Percentiles rank a stretch among this genome's conserved stretches.
Conservation (phyloP, 2,797 vertebrate genomes). For the Phalanger gymnotis region DNA sequence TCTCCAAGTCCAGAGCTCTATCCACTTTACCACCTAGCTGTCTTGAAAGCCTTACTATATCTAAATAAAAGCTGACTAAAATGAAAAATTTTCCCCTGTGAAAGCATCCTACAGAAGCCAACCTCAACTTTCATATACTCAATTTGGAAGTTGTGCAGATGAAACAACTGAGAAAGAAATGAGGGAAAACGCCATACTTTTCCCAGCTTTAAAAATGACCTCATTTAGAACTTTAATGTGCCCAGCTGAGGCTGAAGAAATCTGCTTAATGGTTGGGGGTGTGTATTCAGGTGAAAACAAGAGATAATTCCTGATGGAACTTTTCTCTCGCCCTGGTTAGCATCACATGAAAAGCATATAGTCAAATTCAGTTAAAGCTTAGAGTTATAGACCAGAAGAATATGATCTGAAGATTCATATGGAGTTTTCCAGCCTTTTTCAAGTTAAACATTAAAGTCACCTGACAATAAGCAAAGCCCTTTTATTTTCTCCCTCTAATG, state of each 20-base stretch:
- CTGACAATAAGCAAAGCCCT: constrained; percentile 5
- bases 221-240: not conserved
- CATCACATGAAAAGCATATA: not conserved
- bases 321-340: not conserved
- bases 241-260: not conserved
- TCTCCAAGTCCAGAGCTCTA: not conserved
- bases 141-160: not conserved
- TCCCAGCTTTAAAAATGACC: not conserved
- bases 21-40: not conserved
- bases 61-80: not conserved
- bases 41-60: not conserved
- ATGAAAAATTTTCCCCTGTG: not conserved
- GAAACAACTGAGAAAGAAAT: not conserved
- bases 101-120: not conserved
- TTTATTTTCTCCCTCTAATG: constrained; percentile 51
- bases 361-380: not conserved
- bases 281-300: constrained; percentile 2
- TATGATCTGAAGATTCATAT: not conserved
- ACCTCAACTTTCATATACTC: not conserved
- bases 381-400: constrained; percentile 26
- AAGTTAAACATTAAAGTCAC: constrained; percentile 47
- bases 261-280: not conserved
- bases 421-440: constrained; percentile 17
- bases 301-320: not conserved
- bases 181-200: not conserved